A percentile compares a stretch with the other conserved stretches of the same genome.
phyloP scores from a whole-genome alignment of 2,888 invertebrate species.

The Molorchus minor region DNA sequence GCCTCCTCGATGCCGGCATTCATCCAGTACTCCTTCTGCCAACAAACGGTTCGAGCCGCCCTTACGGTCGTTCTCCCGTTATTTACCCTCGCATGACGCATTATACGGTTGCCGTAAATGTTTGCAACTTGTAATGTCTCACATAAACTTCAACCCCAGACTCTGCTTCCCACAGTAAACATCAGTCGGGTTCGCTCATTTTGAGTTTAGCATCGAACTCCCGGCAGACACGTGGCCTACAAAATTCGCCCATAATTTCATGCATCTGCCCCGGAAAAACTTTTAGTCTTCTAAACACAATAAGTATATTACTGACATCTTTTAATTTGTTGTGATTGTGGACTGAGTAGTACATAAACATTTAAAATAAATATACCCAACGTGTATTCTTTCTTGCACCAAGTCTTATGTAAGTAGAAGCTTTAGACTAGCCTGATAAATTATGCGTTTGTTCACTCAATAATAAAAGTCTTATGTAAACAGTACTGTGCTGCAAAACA shows the following conservation, averaged over 20 bases:
- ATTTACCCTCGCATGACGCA: conserved; percentile 30
- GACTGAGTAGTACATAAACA: no score
- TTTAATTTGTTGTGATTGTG: no score
- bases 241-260: neutral
- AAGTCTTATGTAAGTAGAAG: no score
- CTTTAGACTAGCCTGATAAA: no score
- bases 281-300: no score
- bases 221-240: conserved; percentile 17
- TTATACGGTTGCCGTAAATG: conserved; percentile 22
- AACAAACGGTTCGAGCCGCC: conserved; percentile 34
- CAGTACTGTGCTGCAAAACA: no score
- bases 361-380: no score
- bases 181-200: conserved; percentile 15
- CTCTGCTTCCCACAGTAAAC: conserved; percentile 25
- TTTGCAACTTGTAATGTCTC: conserved; percentile 25
- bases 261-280: no score
- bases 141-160: conserved; percentile 23
- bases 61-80: conserved; percentile 33
- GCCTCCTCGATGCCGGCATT: conserved; percentile 38
- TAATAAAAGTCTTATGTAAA: no score
- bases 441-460: no score
- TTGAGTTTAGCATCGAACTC: conserved; percentile 20
- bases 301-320: no score
- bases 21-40: conserved; percentile 45
- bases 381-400: no score